A percentile compares a stretch with the other conserved stretches of the same genome.
Evolutionary conservation across 2,797 vertebrate species (phyloP).

Genomic region (Halcyon leucocephala): DNA sequence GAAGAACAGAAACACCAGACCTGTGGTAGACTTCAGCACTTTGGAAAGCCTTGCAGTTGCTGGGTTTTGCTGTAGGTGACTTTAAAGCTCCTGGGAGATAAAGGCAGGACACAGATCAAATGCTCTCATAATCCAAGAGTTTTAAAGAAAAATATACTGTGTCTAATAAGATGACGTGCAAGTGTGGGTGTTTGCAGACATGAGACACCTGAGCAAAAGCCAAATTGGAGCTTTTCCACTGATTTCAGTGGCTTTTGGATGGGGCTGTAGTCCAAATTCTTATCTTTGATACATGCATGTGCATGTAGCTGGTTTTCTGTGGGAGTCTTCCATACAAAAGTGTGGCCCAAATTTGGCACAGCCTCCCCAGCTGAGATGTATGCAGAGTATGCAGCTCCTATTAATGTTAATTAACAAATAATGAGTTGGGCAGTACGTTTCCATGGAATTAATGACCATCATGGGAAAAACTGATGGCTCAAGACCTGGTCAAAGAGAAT

Average conservation of each 20-base stretch:
- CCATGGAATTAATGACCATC: background rate
- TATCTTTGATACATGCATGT: background rate
- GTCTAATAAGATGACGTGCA: background rate
- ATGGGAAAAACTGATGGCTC: background rate
- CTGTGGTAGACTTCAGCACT: background rate
- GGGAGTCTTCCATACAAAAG: background rate
- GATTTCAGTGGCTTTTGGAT: constrained; percentile 9
- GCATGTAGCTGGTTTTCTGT: background rate
- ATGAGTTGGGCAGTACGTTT: background rate
- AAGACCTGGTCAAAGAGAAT: background rate
- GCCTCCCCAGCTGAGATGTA: background rate
- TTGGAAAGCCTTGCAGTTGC: background rate
- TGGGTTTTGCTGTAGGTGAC: background rate
- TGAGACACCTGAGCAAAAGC: constrained; percentile 4
- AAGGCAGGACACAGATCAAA: background rate
- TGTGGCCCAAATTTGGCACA: background rate
- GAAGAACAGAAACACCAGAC: background rate
- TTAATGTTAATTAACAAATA: constrained; percentile 27
- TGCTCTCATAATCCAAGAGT: background rate
- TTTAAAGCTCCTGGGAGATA: background rate
- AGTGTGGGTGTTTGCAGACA: constrained; percentile 15
- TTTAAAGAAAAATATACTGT: background rate
- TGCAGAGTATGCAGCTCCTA: background rate
- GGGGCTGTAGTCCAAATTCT: background rate
- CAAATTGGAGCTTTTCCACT: background rate